Percentiles rank a stretch among this genome's conserved stretches.
These are phyloP conservation scores for Sylvia atricapilla DNA, from an alignment of 2,113 vertebrate genomes.

Conservation along the genomic window DNA sequence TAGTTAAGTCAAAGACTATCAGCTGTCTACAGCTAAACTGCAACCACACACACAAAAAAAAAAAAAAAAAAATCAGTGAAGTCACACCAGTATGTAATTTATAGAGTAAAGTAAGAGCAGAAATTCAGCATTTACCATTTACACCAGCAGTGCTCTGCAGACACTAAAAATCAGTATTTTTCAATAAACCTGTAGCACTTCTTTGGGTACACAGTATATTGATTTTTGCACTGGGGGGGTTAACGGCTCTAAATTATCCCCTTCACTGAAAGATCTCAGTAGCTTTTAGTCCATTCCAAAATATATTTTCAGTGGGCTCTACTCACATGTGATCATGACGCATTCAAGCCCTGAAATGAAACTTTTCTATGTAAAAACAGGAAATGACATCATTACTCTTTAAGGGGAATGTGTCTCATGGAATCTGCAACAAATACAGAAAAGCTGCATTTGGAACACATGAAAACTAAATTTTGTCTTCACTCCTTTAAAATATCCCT, in stretches of 20 bases:
- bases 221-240: background rate
- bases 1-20: background rate
- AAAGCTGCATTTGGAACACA: background rate
- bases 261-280: background rate
- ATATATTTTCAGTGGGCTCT: background rate
- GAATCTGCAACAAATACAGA: background rate
- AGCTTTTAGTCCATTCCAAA: background rate
- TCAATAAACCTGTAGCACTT: background rate
- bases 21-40: background rate
- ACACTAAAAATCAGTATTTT: background rate
- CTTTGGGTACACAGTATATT: background rate
- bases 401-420: accelerated
- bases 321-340: background rate
- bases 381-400: background rate
- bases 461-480: background rate
- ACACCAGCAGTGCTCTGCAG: background rate
- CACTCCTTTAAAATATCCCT: background rate
- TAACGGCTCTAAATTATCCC: background rate
- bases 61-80: background rate
- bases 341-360: background rate
- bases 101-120: background rate
- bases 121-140: background rate
- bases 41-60: too few relatives aligned
- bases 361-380: background rate
- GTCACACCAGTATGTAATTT: background rate